Conservation (phyloP, 1,140 invertebrate species). For the Scylla paramamosain region DNA sequence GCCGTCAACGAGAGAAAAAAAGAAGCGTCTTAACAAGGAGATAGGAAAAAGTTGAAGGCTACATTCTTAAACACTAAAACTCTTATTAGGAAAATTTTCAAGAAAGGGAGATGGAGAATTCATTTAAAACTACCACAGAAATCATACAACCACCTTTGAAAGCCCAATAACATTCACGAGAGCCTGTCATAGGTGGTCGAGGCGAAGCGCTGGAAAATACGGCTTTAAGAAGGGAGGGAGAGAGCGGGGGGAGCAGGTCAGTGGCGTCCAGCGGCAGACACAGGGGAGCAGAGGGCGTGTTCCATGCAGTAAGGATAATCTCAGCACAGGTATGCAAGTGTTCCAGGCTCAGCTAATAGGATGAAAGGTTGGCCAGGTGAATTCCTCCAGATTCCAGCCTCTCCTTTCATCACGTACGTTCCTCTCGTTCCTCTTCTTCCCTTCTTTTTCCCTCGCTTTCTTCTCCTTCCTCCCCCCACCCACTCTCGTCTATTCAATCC, state of each 20-base stretch:
- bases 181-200: no score
- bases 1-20: no score
- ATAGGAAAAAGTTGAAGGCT: no score
- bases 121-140: no score
- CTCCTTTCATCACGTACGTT: neutral
- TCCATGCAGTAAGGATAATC: neutral
- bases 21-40: no score
- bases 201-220: neutral
- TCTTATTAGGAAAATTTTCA: no score
- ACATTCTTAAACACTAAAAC: no score
- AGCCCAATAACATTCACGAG: no score
- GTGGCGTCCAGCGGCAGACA: neutral
- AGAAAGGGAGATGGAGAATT: neutral
- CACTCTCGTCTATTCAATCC: constrained; percentile 25
- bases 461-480: neutral
- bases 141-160: no score
- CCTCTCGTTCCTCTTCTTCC: neutral
- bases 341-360: neutral
- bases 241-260: neutral
- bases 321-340: neutral
- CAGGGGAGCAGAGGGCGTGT: neutral
- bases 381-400: neutral
- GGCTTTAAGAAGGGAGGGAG: neutral
- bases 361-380: neutral
- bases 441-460: neutral